Conservation (phyloP, 2,888 invertebrate genomes). For the Onchidella celtica region DNA sequence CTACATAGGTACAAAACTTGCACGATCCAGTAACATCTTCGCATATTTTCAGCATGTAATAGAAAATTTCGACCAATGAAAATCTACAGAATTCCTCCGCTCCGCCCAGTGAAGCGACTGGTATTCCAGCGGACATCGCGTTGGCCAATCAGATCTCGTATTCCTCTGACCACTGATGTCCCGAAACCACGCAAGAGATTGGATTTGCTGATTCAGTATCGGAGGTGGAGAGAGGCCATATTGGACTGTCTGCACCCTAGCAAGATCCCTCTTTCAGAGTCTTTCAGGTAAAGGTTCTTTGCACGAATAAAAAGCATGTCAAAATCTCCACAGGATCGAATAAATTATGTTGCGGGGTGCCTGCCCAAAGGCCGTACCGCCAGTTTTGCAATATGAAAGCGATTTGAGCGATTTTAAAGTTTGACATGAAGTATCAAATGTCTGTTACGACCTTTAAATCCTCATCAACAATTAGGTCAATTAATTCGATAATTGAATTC, state of each 20-base stretch:
- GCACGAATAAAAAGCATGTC: neutral
- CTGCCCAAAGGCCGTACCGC: too few relatives aligned
- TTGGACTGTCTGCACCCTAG: slow-evolving; percentile 23
- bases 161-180: neutral
- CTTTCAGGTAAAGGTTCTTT: slow-evolving; percentile 16
- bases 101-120: neutral
- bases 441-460: too few relatives aligned
- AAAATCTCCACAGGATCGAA: neutral
- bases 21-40: too few relatives aligned
- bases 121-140: neutral
- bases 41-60: too few relatives aligned
- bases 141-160: slow-evolving; percentile 7
- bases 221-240: slow-evolving; percentile 29
- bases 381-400: too few relatives aligned
- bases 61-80: too few relatives aligned
- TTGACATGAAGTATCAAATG: too few relatives aligned
- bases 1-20: too few relatives aligned
- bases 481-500: too few relatives aligned
- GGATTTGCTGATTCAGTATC: slow-evolving; percentile 12
- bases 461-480: too few relatives aligned
- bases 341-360: too few relatives aligned
- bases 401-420: too few relatives aligned
- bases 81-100: neutral
- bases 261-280: slow-evolving; percentile 12
- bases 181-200: neutral